These are phyloP conservation scores for Cirrhinus mrigala DNA, from an alignment of 2,797 vertebrate genomes.

Conservation along the genomic window DNA sequence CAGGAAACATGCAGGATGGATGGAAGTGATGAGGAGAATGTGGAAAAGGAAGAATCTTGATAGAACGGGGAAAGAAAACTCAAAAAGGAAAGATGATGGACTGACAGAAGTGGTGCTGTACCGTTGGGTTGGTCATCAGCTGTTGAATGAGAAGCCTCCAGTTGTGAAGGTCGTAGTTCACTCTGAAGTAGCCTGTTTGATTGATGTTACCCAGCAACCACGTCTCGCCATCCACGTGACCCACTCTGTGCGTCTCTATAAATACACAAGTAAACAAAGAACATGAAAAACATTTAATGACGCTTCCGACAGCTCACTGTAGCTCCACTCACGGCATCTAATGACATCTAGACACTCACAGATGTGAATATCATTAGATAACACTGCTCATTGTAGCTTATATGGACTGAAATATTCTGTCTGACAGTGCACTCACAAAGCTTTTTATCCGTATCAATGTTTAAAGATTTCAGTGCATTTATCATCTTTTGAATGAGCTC, in stretches of 20 bases:
- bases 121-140: slow-evolving; percentile 88
- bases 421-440: neutral
- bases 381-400: slow-evolving; percentile 5
- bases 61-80: neutral
- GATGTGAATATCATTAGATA: slow-evolving; percentile 37
- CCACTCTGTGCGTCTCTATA: slow-evolving; percentile 88
- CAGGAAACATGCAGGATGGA: neutral
- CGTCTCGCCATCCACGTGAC: slow-evolving; percentile 81
- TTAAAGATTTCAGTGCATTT: neutral
- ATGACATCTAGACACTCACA: neutral
- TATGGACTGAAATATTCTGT: neutral
- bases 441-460: neutral
- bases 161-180: slow-evolving; percentile 97
- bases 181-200: slow-evolving; percentile 96
- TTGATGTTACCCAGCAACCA: slow-evolving; percentile 98
- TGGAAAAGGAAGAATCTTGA: neutral
- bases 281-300: slow-evolving; percentile 8
- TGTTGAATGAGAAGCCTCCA: slow-evolving; percentile 95
- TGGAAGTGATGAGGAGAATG: neutral
- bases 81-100: neutral
- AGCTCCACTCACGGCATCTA: neutral
- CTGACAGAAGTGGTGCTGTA: slow-evolving; percentile 59
- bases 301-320: slow-evolving; percentile 22
- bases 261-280: slow-evolving; percentile 19
- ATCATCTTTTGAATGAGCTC: slow-evolving; percentile 1